Percentiles rank a stretch among this genome's conserved stretches.
Conservation (phyloP, 2,888 invertebrate species). For the Rutpela maculata region DNA sequence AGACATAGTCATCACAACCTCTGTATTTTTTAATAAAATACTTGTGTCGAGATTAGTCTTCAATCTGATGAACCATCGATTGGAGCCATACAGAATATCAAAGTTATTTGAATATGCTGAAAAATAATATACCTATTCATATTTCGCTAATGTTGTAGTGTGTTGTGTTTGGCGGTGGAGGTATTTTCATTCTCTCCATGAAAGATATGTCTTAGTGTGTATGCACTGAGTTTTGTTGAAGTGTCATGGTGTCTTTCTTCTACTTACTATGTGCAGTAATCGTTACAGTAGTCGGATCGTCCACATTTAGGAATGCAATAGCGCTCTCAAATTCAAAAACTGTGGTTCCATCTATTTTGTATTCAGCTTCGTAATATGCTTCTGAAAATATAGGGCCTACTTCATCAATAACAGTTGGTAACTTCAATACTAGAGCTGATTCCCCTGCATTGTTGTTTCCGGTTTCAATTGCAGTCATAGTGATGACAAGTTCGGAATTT, state of each 20-base stretch:
- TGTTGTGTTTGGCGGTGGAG: background rate
- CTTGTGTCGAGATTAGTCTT: slow-evolving; percentile 27
- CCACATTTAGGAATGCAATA: background rate
- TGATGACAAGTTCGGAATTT: slow-evolving; percentile 34
- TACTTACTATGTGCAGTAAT: slow-evolving; percentile 21
- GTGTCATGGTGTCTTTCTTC: background rate
- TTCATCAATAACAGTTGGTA: background rate
- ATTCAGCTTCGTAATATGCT: slow-evolving; percentile 22
- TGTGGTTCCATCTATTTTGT: background rate
- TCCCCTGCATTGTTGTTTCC: background rate
- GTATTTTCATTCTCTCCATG: background rate
- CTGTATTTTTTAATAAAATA: slow-evolving; percentile 10
- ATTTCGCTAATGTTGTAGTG: background rate
- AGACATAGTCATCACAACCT: slow-evolving; percentile 43
- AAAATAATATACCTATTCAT: background rate
- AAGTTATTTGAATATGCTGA: slow-evolving; percentile 11
- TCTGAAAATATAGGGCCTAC: slow-evolving; percentile 1
- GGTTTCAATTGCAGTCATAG: slow-evolving; percentile 26
- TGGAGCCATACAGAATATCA: slow-evolving; percentile 11
- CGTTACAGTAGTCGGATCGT: background rate
- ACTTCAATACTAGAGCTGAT: slow-evolving; percentile 12
- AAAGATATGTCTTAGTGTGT: background rate
- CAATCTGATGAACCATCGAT: slow-evolving; percentile 45
- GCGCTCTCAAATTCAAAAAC: slow-evolving; percentile 13
- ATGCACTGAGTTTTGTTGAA: background rate